phyloP scores from a whole-genome alignment of 2,797 vertebrate genomes.

The Arctocebus calabarensis region DNA sequence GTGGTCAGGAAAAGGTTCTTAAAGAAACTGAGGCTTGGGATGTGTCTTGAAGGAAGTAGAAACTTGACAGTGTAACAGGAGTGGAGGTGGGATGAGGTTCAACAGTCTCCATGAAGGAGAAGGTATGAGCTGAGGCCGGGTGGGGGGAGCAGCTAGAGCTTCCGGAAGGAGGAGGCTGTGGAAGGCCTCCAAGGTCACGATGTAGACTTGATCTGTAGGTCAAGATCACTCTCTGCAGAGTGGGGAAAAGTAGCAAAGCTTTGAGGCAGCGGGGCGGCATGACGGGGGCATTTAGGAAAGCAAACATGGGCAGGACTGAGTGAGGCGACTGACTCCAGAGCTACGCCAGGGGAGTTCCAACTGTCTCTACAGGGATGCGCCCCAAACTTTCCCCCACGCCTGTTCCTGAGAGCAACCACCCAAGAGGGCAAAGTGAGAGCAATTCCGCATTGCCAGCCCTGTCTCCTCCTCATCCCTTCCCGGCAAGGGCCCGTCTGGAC shows the following conservation, averaged over 20 bases:
- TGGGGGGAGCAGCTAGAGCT: background rate
- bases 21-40: background rate
- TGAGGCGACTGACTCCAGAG: background rate
- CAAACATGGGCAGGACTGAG: background rate
- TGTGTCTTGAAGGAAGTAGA: background rate
- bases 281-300: background rate
- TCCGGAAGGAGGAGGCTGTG: slow-evolving; percentile 12
- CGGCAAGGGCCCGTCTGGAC: slow-evolving; percentile 57
- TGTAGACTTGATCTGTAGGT: background rate
- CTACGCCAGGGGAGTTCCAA: background rate
- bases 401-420: background rate
- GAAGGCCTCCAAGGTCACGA: background rate
- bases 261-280: background rate
- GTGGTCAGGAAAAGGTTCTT: slow-evolving; percentile 31
- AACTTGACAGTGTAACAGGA: background rate
- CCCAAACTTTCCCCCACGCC: background rate
- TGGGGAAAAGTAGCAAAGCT: background rate
- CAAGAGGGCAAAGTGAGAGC: slow-evolving; percentile 44
- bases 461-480: slow-evolving; percentile 49
- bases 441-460: background rate
- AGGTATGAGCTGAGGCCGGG: background rate
- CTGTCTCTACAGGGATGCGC: background rate
- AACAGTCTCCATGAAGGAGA: background rate
- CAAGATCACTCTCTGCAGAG: background rate
- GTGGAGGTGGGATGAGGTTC: background rate